Conservation (phyloP, 2,797 vertebrate species). For the Scolopax rusticola region DNA sequence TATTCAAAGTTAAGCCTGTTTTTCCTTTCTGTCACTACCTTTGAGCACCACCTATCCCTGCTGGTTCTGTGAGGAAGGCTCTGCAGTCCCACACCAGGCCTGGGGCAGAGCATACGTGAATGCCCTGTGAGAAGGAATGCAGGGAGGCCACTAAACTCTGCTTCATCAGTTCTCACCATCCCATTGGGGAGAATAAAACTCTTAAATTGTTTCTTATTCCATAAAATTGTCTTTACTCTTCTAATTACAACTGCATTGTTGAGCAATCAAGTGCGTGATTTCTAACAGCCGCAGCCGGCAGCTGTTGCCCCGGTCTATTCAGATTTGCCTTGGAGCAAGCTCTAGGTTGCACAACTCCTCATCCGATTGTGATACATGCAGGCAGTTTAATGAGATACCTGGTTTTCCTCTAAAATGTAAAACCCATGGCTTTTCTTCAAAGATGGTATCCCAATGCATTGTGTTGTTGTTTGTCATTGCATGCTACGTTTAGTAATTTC, state of each 20-base stretch:
- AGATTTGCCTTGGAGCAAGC: not conserved
- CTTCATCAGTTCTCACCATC: not conserved
- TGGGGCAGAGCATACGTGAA: not conserved
- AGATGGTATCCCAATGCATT: not conserved
- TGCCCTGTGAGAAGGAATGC: slow-evolving; percentile 1
- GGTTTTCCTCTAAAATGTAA: not conserved
- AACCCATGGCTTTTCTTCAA: not conserved
- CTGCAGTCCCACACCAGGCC: not conserved
- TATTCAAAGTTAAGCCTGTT: not conserved
- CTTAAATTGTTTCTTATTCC: slow-evolving; percentile 26
- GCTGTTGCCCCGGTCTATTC: not conserved
- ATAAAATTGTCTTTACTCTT: slow-evolving; percentile 60
- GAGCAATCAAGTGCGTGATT: slow-evolving; percentile 48
- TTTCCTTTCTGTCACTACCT: not conserved
- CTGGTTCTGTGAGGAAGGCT: not conserved
- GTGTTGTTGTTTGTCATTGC: not conserved
- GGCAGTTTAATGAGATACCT: slow-evolving; percentile 3
- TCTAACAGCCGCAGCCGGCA: not conserved
- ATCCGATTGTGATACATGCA: not conserved
- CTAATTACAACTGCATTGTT: slow-evolving; percentile 55
- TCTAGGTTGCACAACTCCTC: not conserved
- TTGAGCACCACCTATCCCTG: not conserved
- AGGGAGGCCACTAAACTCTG: slow-evolving; percentile 9
- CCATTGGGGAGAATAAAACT: slow-evolving; percentile 16
- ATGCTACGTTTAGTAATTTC: not conserved